Evolutionary conservation across 2,797 vertebrate genomes (phyloP), one percentile per base, ranked within the genome.

Genomic region (Pseudochaenichthys georgianus): DNA sequence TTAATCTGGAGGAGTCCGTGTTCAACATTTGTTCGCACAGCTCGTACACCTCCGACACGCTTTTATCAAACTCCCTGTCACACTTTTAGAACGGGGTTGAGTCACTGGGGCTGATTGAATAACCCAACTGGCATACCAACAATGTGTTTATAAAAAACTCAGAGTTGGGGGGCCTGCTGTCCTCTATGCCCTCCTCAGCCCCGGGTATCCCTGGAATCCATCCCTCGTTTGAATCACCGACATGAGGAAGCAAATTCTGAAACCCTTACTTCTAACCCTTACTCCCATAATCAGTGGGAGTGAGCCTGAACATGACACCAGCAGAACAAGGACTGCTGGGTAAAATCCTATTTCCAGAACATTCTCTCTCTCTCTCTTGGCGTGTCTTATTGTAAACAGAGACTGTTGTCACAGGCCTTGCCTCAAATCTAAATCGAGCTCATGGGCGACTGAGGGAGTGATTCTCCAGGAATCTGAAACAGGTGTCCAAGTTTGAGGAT

Each of bases 51-150:
- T 67, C 47, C n/a, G 21, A 54, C 81, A 72, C 13, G 69, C 63
- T 51, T 21, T 41, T 34, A 52, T 62, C 77, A 64, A 74, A 12
- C 46, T 61, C 63, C 21, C 21, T 38, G 74, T 52, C 69, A 76
- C 75, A 73, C 85, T 87, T 94, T 90, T 90, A 90, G 89, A 93
- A 82, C 4, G 68, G 9, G 51, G 81, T 79, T 52, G 73, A 80
- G 83, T 87, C 90, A 76, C 69, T 19, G 72, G 4, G 64, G 68
- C 87, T 89, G 92, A 94, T 65, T 87, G 88, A 91, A 86, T 83
- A 85, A 93, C 90, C 93, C 91, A 91, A 84, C 92, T 93, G 92
- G 87, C 92, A 92, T 92, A 88, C 83, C 91, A 87, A 86, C 75
- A 77, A 83, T 68, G 88, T 83, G 83, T 76, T 90, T 93, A 90